phyloP scores from a whole-genome alignment of 1,140 invertebrate species.

The Drosophila pectinifera region DNA sequence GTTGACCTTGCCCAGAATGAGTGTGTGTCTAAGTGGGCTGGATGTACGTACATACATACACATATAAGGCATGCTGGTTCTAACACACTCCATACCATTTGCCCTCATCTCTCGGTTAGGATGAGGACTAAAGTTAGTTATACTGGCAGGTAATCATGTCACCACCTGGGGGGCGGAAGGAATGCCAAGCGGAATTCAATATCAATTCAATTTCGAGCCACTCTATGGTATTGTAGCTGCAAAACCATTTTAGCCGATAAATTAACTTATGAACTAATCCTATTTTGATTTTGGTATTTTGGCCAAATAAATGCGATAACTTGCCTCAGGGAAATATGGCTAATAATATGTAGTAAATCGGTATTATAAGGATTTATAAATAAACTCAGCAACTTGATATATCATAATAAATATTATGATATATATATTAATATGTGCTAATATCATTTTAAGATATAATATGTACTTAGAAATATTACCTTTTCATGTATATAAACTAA shows the following conservation, averaged over 20 bases:
- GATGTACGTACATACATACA: background rate
- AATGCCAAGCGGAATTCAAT: constrained; percentile 28
- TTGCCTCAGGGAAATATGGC: background rate
- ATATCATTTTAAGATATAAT: too few relatives aligned
- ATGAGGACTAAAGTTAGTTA: constrained; percentile 31
- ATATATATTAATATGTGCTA: too few relatives aligned
- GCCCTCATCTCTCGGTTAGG: constrained; percentile 5
- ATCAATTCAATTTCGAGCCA: constrained; percentile 26
- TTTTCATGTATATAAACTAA: too few relatives aligned
- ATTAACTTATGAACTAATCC: constrained; percentile 19
- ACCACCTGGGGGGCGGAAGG: constrained; percentile 30
- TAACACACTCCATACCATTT: constrained; percentile 24
- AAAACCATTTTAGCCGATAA: constrained; percentile 20
- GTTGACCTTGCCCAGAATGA: constrained; percentile 60
- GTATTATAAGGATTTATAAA: background rate
- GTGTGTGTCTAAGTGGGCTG: constrained; percentile 13
- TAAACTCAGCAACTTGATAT: too few relatives aligned
- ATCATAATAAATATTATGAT: too few relatives aligned
- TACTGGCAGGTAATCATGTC: constrained; percentile 43
- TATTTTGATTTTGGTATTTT: too few relatives aligned
- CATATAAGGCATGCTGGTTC: constrained; percentile 6
- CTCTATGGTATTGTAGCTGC: constrained; percentile 1
- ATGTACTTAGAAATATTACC: too few relatives aligned
- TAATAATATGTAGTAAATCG: background rate
- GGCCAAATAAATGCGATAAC: constrained; percentile 21